phyloP scores from a whole-genome alignment of 2,113 vertebrate species.

The Leptobrachium ailaonicum region DNA sequence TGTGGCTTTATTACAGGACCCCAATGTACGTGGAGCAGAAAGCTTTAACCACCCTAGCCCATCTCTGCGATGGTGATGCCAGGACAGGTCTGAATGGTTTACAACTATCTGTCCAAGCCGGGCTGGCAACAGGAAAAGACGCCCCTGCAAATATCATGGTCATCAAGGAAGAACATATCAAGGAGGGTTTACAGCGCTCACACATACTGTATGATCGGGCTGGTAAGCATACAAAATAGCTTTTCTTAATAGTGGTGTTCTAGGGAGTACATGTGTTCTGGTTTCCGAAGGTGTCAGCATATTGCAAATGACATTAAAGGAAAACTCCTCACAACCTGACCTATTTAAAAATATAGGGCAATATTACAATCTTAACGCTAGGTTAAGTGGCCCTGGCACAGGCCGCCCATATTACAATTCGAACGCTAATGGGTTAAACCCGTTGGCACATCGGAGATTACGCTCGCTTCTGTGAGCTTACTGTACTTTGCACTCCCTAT shows the following conservation, averaged over 20 bases:
- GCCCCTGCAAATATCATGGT: conserved; percentile 60
- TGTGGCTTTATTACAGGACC: conserved; percentile 67
- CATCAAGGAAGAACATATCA: conserved; percentile 85
- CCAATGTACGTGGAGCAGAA: conserved; percentile 81
- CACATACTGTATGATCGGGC: conserved; percentile 96
- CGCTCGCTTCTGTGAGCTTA: too few relatives aligned
- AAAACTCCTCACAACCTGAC: conserved; percentile 15
- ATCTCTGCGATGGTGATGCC: conserved; percentile 92
- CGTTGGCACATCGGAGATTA: too few relatives aligned
- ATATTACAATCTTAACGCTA: too few relatives aligned
- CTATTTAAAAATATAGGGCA: not conserved
- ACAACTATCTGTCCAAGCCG: conserved; percentile 89
- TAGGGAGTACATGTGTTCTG: conserved; percentile 30
- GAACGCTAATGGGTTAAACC: too few relatives aligned
- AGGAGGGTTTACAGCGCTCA: conserved; percentile 92
- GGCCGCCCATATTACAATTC: too few relatives aligned
- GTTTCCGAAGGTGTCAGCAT: conserved; percentile 28
- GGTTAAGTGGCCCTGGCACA: too few relatives aligned
- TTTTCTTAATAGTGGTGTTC: conserved; percentile 35
- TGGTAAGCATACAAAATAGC: conserved; percentile 67
- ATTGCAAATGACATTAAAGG: conserved; percentile 37
- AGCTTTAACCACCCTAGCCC: conserved; percentile 85
- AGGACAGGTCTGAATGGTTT: conserved; percentile 85
- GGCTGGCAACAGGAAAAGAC: conserved; percentile 60
- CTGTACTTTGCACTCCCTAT: too few relatives aligned